Conservation (phyloP, 1,140 invertebrate species). For the Triops longicaudatus region DNA sequence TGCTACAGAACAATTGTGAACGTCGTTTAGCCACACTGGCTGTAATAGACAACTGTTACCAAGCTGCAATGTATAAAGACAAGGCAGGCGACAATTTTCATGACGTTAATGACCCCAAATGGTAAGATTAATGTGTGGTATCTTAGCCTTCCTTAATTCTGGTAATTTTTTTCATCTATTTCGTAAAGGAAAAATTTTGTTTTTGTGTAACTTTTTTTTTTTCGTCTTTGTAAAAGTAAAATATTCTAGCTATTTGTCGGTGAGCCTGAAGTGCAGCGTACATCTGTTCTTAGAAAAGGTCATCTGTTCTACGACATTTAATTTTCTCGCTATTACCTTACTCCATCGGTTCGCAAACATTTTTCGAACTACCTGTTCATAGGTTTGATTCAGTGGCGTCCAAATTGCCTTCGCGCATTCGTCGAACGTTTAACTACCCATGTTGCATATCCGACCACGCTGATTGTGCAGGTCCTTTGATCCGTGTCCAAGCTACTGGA, state of each 20-base stretch:
- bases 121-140: not conserved
- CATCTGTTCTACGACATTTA: no score
- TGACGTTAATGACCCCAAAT: not conserved
- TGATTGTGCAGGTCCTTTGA: constrained; percentile 29
- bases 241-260: no score
- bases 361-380: not conserved
- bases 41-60: constrained; percentile 30
- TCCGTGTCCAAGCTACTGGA: constrained; percentile 27
- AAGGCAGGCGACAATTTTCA: not conserved
- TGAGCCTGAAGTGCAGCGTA: no score
- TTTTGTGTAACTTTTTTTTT: not conserved
- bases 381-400: not conserved
- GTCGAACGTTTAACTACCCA: not conserved
- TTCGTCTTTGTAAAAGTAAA: no score
- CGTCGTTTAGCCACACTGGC: constrained; percentile 24
- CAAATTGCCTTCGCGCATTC: not conserved
- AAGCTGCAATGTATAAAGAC: constrained; percentile 19
- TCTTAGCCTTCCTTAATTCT: no score
- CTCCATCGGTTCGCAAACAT: not conserved
- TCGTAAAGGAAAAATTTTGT: not conserved
- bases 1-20: constrained; percentile 32
- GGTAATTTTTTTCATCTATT: not conserved
- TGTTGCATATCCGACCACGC: constrained; percentile 11
- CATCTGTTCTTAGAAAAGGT: no score
- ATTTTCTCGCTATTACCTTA: not conserved